Percentiles rank a stretch among this genome's conserved stretches.
Conservation (phyloP, 2,888 invertebrate genomes). For the Himalopsyche japonica region DNA sequence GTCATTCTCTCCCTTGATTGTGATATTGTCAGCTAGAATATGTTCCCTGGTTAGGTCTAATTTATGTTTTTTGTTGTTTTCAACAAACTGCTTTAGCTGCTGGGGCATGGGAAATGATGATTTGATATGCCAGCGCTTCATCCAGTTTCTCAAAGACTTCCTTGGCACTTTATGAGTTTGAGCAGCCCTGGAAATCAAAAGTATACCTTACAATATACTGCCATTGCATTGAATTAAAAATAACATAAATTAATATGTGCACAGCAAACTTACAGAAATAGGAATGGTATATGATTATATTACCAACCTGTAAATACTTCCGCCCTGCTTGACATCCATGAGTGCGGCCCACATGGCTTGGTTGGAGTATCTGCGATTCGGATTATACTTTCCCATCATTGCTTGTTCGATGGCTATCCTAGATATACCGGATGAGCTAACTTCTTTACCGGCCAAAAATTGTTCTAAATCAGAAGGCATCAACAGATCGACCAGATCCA, state of each 20-base stretch:
- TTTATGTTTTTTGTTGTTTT: slow-evolving; percentile 58
- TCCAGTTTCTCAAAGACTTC: slow-evolving; percentile 65
- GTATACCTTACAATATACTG: not conserved
- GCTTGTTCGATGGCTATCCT: slow-evolving; percentile 57
- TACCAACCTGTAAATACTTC: slow-evolving; percentile 62
- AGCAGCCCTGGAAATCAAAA: slow-evolving; percentile 55
- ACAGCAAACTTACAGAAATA: not conserved
- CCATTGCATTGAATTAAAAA: not conserved
- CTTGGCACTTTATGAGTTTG: slow-evolving; percentile 64
- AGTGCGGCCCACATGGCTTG: slow-evolving; percentile 63
- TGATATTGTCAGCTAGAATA: slow-evolving; percentile 2
- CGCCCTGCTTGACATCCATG: slow-evolving; percentile 64
- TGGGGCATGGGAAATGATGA: slow-evolving; percentile 64
- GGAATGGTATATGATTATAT: not conserved
- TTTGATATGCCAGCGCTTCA: slow-evolving; percentile 65
- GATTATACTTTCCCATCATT: slow-evolving; percentile 61
- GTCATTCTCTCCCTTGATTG: not conserved
- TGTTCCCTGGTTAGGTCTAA: slow-evolving; percentile 28
- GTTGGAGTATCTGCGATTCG: slow-evolving; percentile 57
- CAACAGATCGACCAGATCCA: slow-evolving; percentile 56
- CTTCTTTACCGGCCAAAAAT: slow-evolving; percentile 57
- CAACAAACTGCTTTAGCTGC: slow-evolving; percentile 61
- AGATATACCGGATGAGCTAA: slow-evolving; percentile 57
- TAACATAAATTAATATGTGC: not conserved
- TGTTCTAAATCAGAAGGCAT: slow-evolving; percentile 58